Evolutionary conservation across 2,888 invertebrate species (phyloP).

Genomic region (Drosophila mimetica): DNA sequence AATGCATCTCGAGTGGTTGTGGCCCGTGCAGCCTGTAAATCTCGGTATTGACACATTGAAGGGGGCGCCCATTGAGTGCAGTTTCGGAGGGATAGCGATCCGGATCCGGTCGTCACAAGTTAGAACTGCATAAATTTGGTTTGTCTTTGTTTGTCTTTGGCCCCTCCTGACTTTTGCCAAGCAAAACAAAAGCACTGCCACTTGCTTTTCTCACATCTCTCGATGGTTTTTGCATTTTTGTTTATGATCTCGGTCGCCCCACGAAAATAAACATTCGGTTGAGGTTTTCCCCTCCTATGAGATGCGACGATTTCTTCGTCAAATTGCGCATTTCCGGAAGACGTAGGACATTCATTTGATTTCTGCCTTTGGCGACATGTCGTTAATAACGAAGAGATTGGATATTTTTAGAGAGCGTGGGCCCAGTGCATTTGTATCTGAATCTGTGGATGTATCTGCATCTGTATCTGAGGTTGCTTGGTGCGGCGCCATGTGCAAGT

Average conservation of each 20-base stretch:
- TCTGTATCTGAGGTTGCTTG: conserved; percentile 22
- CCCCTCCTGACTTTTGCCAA: conserved; percentile 19
- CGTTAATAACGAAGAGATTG: conserved; percentile 39
- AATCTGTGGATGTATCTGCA: conserved; percentile 23
- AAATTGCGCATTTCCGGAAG: conserved; percentile 77
- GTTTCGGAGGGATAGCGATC: conserved; percentile 1
- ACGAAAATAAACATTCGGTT: conserved; percentile 32
- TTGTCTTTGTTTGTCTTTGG: conserved; percentile 35
- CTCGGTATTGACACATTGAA: conserved; percentile 64
- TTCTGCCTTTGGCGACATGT: conserved; percentile 34
- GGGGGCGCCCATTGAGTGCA: conserved; percentile 24
- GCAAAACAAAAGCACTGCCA: conserved; percentile 28
- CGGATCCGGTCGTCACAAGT: conserved; percentile 68
- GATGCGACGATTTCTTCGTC: conserved; percentile 25
- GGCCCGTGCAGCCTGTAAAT: conserved; percentile 51
- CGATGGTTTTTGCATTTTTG: conserved; percentile 21
- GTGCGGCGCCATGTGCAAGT: conserved; percentile 60
- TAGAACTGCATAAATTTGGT: conserved; percentile 67
- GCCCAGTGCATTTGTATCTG: conserved; percentile 1
- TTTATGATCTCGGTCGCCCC: conserved; percentile 41
- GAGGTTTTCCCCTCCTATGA: conserved; percentile 36
- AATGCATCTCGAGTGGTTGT: conserved; percentile 67
- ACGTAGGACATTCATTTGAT: conserved; percentile 49
- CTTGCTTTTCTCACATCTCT: conserved; percentile 20
- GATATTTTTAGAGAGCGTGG: conserved; percentile 35